phyloP scores from a whole-genome alignment of 2,797 vertebrate genomes.

The Cyprinodon diabolis region DNA sequence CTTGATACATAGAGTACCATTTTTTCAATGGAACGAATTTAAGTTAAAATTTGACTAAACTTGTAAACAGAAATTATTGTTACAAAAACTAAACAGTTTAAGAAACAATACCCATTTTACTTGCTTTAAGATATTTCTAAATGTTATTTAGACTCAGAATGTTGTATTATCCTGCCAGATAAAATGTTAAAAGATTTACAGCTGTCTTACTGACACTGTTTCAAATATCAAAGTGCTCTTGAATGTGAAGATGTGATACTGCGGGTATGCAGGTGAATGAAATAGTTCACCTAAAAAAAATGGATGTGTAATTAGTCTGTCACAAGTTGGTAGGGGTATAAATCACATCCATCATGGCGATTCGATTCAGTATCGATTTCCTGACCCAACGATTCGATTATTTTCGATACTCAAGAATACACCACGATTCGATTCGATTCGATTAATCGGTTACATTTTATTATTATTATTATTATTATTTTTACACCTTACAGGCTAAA shows the following conservation, averaged over 20 bases:
- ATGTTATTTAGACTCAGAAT: not conserved
- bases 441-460: too few species aligned
- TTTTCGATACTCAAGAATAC: too few species aligned
- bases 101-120: conserved; percentile 7
- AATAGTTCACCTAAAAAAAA: not conserved
- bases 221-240: conserved; percentile 9
- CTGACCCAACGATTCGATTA: too few species aligned
- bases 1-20: not conserved
- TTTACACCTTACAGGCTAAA: too few species aligned
- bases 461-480: too few species aligned
- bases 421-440: too few species aligned
- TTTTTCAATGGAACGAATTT: conserved; percentile 1
- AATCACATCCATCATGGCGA: too few species aligned
- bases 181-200: conserved; percentile 8
- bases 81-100: conserved; percentile 2
- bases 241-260: not conserved
- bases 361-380: too few species aligned
- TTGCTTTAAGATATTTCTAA: not conserved
- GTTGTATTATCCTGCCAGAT: conserved; percentile 1
- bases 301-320: not conserved
- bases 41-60: not conserved
- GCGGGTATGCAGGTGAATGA: not conserved
- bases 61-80: not conserved
- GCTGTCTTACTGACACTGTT: conserved; percentile 8
- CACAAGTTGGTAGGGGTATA: not conserved